Base-by-base conservation (phyloP, 2,888 invertebrate genomes). In the Tinea pellionella region DNA sequence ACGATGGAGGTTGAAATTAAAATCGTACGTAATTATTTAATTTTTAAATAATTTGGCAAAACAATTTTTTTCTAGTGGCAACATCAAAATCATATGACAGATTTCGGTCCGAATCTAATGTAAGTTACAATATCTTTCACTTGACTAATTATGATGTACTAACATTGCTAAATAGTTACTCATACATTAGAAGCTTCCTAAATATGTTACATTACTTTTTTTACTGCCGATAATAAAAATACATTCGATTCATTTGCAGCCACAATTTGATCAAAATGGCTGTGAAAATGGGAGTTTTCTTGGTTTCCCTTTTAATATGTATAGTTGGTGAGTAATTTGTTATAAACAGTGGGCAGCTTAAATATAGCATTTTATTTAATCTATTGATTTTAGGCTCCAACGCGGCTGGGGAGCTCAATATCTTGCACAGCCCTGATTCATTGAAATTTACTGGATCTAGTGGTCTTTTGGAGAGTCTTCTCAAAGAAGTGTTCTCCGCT, bases 401-500 rank as follows among this genome's bases (percentile, higher is more conserved):
- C 70, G 91, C 89, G 56, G 83, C 76, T 63, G 93, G 93, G 53
- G 92, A 94, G 77, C 89, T 95, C 62, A 88, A 89, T 55, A 79
- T 95, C 61, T 79, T 94, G 61, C 90, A 92, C 70, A 89, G 89
- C 67, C 94, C 95, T 15, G 80, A 89, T 60, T 92, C 93, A 65
- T 78, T 94, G 51, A 77, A 83, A 63, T 94, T 95, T 77, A 86
- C 90, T 67, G 93, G 93, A 61, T 88, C 89, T 63, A 90, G 90
- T 63, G 84, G 87, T 64, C 72, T 92, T 11, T 88, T 89, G 61
- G 90, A 92, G 68, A 92, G 90, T 68, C 77, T 90, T 2, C 74
- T 94, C 1, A 90, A 89, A 69, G 94, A 95, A 74, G 89, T 94
- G 6, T 90, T 91, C 64, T 90, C 91, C n/a, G 92, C 92, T 61